A percentile compares a stretch with the other conserved stretches of the same genome.
phyloP scores from a whole-genome alignment of 2,797 vertebrate genomes.

The Centroberyx gerrardi region DNA sequence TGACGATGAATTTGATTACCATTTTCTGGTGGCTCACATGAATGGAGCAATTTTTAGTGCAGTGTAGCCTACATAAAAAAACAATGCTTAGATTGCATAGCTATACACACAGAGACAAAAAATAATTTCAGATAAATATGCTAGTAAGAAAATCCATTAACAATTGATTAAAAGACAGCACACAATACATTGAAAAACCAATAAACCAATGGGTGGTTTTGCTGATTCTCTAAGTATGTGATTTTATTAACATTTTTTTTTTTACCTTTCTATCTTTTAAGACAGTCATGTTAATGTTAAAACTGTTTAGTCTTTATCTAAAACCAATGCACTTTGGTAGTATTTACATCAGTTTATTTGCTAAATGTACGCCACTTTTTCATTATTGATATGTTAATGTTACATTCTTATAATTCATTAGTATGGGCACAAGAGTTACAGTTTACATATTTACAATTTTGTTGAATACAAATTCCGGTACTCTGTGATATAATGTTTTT shows the following conservation, averaged over 20 bases:
- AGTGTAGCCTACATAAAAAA: slow-evolving; percentile 11
- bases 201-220: background rate
- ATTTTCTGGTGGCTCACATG: slow-evolving; percentile 45
- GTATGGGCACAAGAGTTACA: background rate
- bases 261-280: too few species aligned
- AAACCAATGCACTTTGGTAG: background rate
- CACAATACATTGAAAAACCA: too few species aligned
- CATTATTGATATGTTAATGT: too few species aligned
- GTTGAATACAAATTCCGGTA: slow-evolving; percentile 34
- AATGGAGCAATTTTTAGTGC: slow-evolving; percentile 47
- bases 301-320: background rate
- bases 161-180: background rate
- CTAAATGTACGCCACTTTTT: background rate
- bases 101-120: too few species aligned
- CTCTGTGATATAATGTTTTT: slow-evolving; percentile 42
- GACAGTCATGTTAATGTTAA: background rate
- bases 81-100: too few species aligned
- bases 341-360: background rate
- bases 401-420: too few species aligned
- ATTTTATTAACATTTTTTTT: too few species aligned
- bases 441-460: slow-evolving; percentile 16
- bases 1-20: slow-evolving; percentile 39
- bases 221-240: too few species aligned
- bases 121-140: background rate
- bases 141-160: background rate